Conservation (phyloP, 2,113 vertebrate species). For the Channa argus region DNA sequence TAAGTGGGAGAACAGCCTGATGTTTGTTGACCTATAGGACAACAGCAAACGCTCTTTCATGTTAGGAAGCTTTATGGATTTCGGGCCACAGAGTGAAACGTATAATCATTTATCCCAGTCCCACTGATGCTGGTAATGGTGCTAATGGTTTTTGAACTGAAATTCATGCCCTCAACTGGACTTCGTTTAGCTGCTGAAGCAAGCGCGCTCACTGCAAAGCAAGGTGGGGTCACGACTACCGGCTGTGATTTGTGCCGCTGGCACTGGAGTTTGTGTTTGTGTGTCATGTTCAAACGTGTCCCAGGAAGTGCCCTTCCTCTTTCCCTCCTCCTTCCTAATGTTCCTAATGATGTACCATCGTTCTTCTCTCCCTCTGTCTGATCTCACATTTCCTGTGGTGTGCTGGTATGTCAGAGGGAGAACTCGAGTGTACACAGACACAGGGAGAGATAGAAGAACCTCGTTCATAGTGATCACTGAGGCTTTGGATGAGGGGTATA, state of each 20-base stretch:
- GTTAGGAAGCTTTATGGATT: conserved; percentile 10
- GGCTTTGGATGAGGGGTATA: background rate
- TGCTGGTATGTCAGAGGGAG: conserved; percentile 57
- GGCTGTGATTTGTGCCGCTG: background rate
- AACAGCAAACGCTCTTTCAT: conserved; percentile 5
- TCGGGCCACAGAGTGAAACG: background rate
- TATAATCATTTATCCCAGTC: conserved; percentile 8
- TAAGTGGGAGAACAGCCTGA: conserved; percentile 1
- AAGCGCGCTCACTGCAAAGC: background rate
- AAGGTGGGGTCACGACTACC: conserved; percentile 16
- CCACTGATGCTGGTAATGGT: background rate
- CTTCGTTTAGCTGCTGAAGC: background rate
- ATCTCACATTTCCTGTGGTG: conserved; percentile 57
- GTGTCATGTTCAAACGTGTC: conserved; percentile 69
- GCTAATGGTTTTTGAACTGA: background rate
- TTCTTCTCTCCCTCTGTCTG: conserved; percentile 42
- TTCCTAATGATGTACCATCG: conserved; percentile 23
- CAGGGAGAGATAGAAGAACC: conserved; percentile 18
- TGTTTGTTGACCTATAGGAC: conserved; percentile 14
- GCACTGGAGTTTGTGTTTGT: background rate
- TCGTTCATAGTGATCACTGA: conserved; percentile 10
- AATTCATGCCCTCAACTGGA: background rate
- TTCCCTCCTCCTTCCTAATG: conserved; percentile 36
- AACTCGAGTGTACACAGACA: conserved; percentile 67
- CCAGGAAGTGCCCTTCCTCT: conserved; percentile 30